Conservation (phyloP, 2,888 invertebrate genomes). For the Ariolimax columbianus region DNA sequence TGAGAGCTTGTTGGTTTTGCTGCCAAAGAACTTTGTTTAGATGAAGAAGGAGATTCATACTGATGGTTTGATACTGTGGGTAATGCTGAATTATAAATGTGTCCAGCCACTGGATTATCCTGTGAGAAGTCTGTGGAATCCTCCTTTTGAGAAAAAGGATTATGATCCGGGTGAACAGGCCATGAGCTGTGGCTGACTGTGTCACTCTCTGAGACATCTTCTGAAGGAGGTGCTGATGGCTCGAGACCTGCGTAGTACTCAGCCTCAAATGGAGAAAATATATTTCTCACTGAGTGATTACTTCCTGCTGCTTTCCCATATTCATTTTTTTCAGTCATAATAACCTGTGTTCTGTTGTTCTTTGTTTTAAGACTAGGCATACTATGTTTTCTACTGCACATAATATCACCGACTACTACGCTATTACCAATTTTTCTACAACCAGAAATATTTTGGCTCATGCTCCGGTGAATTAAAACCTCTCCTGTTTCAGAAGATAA, state of each 20-base stretch:
- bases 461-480: background rate
- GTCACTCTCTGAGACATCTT: slow-evolving; percentile 31
- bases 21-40: background rate
- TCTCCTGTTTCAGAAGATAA: background rate
- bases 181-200: background rate
- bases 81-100: background rate
- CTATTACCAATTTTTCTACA: background rate
- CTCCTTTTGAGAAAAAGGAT: background rate
- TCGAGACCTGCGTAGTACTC: background rate
- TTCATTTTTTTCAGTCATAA: background rate
- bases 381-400: background rate
- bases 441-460: background rate
- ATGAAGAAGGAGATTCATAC: background rate
- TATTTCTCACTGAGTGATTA: background rate
- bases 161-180: background rate
- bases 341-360: background rate
- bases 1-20: background rate
- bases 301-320: background rate
- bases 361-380: background rate
- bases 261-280: background rate
- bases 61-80: background rate
- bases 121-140: background rate
- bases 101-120: background rate
- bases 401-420: background rate
- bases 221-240: slow-evolving; percentile 31